Base-by-base conservation (phyloP, 2,113 vertebrate species). In the Corythoichthys haematopterus region DNA sequence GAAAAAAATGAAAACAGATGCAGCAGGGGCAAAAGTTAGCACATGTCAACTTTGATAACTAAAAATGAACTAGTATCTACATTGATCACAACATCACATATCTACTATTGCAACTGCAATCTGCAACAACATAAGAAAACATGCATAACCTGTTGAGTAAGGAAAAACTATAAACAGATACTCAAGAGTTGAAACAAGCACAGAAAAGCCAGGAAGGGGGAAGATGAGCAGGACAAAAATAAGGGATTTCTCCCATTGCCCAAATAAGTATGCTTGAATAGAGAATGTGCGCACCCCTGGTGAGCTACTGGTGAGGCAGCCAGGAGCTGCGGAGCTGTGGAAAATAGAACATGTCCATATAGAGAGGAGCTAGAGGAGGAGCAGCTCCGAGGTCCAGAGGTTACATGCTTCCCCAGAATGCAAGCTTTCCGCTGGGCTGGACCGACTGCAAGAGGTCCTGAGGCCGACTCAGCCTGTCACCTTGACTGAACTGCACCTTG, bases 281-380 rank as follows among this genome's bases (percentile, higher is more conserved):
- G 71, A 73, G 80, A 75, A 79, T 68, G 28, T 74, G 78, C 82
- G 83, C 55, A 57, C 35, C 79, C 87, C 84, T 33, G 72, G 68
- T 82, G 76, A 80, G 79, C 82, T 69, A 36, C 74, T 14, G 84
- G 85, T 75, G 79, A 86, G 82, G 77, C 75, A 77, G 80, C 71
- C 77, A 69, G 72, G 55, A 80, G 82, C 79, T 14, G 75, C 69
- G 45, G 47, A 79, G 80, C 71, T 57, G 65, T 77, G 67, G 79
- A 90, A 57, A 88, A 89, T 69, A 87, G 87, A 90, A 90, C 89
- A 89, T 87, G 89, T 86, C 89, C 89, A 82, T 90, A 89, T 89
- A 89, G 84, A 90, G 89, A 82, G 68, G 80, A 65, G 64, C 5
- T 13, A 33, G 53, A 56, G 53, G 53, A 57, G 28, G 35, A 57